Evolutionary conservation across 2,888 invertebrate genomes (phyloP).

Genomic region (Acrobeloides nanus): DNA sequence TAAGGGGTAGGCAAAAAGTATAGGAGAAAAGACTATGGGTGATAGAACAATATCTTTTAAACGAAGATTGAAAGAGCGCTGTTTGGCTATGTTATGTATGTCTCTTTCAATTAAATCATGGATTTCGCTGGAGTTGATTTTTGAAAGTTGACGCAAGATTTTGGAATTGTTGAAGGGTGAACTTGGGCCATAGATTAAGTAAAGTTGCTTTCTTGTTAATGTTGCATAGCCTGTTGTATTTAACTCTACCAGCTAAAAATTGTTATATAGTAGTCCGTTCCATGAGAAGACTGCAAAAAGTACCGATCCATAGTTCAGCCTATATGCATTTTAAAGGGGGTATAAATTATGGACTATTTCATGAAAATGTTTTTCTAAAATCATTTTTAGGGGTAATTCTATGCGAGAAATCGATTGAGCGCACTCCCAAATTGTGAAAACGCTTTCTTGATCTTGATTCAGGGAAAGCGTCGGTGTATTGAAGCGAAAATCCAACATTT

Average conservation of each 20-base stretch:
- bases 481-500: no score
- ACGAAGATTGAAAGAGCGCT: conserved; percentile 6
- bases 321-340: no score
- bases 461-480: no score
- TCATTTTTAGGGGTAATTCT: no score
- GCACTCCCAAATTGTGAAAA: no score
- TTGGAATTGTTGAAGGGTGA: conserved; percentile 35
- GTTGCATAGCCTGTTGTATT: conserved; percentile 41
- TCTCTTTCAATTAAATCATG: conserved; percentile 18
- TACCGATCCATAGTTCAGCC: no score
- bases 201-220: conserved; percentile 35
- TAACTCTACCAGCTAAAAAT: conserved; percentile 27
- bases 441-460: no score
- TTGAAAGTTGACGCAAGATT: conserved; percentile 13
- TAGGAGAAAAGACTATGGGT: conserved; percentile 18
- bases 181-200: conserved; percentile 39
- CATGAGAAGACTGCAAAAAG: no score
- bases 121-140: conserved; percentile 16
- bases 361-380: no score
- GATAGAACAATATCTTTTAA: conserved; percentile 17
- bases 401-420: no score
- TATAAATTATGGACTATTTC: no score
- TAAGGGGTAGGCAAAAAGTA: background rate
- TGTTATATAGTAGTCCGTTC: no score
- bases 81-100: conserved; percentile 7